These are phyloP conservation scores for Philaethria dido DNA, from an alignment of 2,888 invertebrate genomes.

Conservation along the genomic window DNA sequence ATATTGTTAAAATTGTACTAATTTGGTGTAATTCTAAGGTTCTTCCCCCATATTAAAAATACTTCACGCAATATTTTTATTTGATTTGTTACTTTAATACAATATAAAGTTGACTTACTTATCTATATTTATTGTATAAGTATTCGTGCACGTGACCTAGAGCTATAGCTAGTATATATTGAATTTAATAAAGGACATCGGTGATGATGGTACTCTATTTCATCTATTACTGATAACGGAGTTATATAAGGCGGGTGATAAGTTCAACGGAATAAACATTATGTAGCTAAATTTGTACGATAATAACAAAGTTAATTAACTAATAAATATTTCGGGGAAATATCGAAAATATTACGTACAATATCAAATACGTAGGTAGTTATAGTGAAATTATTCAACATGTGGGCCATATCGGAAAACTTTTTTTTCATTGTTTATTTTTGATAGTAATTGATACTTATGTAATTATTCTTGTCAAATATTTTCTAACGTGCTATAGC, in stretches of 20 bases:
- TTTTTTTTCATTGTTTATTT: not conserved
- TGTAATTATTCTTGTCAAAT: not conserved
- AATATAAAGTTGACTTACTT: no score
- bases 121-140: no score
- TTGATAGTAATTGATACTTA: not conserved
- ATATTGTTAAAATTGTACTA: not conserved
- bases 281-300: not conserved
- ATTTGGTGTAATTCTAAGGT: no score
- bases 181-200: no score
- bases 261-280: not conserved
- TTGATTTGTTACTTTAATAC: not conserved
- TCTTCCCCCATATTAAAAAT: not conserved
- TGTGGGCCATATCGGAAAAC: not conserved
- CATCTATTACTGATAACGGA: no score
- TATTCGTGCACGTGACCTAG: no score
- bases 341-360: not conserved
- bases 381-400: constrained; percentile 2
- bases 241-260: not conserved
- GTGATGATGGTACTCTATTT: no score
- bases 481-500: not conserved
- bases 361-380: constrained; percentile 1
- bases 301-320: constrained; percentile 2
- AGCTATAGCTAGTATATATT: no score
- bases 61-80: not conserved
- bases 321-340: not conserved